These are phyloP conservation scores for Vespertilio murinus DNA, from an alignment of 2,797 vertebrate genomes.

Conservation along the genomic window DNA sequence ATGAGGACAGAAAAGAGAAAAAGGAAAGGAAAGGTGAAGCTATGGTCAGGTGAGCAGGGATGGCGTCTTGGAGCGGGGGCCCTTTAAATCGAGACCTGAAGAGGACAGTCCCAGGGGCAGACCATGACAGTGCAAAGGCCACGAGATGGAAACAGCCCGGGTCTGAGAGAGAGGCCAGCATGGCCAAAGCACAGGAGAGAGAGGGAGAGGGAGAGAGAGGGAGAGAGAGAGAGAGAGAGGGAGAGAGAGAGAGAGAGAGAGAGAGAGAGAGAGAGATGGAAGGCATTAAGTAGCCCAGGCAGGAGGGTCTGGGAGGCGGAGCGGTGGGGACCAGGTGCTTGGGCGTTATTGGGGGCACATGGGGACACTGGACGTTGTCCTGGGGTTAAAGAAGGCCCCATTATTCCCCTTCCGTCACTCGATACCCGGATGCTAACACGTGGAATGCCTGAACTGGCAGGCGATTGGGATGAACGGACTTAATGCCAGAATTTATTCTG, in stretches of 20 bases:
- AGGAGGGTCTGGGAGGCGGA: neutral
- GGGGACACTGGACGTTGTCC: neutral
- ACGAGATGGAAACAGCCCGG: neutral
- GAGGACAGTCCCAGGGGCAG: neutral
- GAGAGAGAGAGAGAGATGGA: neutral
- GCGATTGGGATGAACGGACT: neutral
- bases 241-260: neutral
- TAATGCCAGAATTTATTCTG: slow-evolving; percentile 1
- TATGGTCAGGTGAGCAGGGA: neutral
- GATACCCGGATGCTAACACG: neutral
- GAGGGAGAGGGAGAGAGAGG: neutral
- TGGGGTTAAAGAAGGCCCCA: neutral
- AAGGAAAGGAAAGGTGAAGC: neutral
- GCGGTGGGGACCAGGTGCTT: neutral
- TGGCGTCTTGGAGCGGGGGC: neutral
- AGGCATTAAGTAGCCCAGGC: neutral
- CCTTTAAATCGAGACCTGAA: neutral
- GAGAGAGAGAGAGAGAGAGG: neutral
- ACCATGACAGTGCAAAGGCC: too few species aligned
- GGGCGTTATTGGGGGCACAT: neutral
- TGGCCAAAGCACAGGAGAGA: neutral
- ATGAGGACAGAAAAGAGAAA: neutral
- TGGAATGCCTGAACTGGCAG: neutral
- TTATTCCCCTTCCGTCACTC: neutral
- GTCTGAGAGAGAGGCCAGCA: neutral